Evolutionary conservation across 2,797 vertebrate species (phyloP).

Genomic region (Eupleurogrammus muticus): DNA sequence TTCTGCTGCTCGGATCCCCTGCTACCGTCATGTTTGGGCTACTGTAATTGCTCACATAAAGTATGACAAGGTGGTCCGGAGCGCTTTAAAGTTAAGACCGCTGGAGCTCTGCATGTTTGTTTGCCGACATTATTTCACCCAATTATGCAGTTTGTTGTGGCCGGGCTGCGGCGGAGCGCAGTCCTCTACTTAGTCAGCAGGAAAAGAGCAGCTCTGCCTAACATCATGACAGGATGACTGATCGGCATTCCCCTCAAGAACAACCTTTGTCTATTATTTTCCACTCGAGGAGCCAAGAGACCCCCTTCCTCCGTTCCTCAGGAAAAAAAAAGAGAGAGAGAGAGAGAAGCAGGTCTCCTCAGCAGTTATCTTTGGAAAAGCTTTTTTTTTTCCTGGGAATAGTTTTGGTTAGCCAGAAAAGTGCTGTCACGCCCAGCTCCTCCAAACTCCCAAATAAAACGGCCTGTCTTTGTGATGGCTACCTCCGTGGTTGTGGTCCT

Average conservation of each 20-base stretch:
- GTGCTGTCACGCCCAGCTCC: constrained; percentile 80
- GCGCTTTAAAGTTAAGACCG: constrained; percentile 35
- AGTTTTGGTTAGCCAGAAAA: constrained; percentile 84
- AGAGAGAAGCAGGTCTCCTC: constrained; percentile 73
- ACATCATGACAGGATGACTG: constrained; percentile 80
- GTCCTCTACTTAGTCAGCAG: constrained; percentile 70
- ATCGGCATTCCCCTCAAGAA: constrained; percentile 76
- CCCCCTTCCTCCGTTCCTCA: constrained; percentile 57
- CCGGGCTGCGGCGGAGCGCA: constrained; percentile 36
- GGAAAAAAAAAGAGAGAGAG: constrained; percentile 54
- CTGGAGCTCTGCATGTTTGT: constrained; percentile 47
- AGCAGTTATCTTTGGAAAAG: constrained; percentile 84
- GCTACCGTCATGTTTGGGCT: constrained; percentile 30
- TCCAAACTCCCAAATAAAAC: constrained; percentile 79
- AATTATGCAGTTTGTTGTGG: constrained; percentile 72
- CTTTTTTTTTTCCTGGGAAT: constrained; percentile 76
- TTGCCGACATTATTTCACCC: constrained; percentile 63
- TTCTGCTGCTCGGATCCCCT: background rate
- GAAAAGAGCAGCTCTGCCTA: constrained; percentile 68
- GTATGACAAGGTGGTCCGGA: constrained; percentile 49
- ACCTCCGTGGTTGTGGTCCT: constrained; percentile 76
- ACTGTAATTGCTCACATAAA: constrained; percentile 46
- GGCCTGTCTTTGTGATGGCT: constrained; percentile 70
- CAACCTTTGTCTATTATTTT: constrained; percentile 85
- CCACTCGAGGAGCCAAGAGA: constrained; percentile 74